Evolutionary conservation across 2,888 invertebrate species (phyloP).

Genomic region (Lasioglossum lativentre): DNA sequence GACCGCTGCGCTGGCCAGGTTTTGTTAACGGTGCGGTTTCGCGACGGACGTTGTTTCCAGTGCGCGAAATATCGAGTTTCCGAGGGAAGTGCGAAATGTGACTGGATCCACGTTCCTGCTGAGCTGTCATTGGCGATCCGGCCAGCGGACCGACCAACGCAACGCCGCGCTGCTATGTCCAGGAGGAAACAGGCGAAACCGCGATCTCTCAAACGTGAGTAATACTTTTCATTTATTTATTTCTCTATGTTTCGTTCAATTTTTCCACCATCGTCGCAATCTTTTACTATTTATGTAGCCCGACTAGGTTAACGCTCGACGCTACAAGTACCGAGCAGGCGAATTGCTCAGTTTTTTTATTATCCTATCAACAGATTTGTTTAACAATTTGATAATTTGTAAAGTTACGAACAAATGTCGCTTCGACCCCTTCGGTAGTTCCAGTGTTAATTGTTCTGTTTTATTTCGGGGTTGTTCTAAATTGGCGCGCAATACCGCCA

Average conservation of each 20-base stretch:
- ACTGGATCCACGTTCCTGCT: constrained; percentile 34
- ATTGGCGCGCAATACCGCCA: not conserved
- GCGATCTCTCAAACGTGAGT: constrained; percentile 85
- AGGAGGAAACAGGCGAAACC: constrained; percentile 85
- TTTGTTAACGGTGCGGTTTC: constrained; percentile 21
- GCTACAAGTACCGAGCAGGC: too few relatives aligned
- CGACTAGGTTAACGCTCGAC: too few relatives aligned
- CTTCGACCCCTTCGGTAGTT: too few relatives aligned
- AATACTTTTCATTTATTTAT: not conserved
- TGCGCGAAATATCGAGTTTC: constrained; percentile 39
- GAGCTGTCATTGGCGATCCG: constrained; percentile 20
- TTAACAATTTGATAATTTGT: too few relatives aligned
- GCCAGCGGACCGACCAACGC: constrained; percentile 41
- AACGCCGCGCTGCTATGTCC: constrained; percentile 81
- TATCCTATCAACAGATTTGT: too few relatives aligned
- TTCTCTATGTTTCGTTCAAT: not conserved
- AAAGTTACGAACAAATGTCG: too few relatives aligned
- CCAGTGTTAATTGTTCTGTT: too few relatives aligned
- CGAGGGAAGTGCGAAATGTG: constrained; percentile 55
- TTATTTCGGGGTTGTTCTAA: not conserved
- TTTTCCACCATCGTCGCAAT: not conserved
- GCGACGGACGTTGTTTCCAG: constrained; percentile 21
- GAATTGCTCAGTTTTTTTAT: too few relatives aligned
- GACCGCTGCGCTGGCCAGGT: not conserved
- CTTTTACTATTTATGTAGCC: not conserved